phyloP scores from a whole-genome alignment of 2,797 vertebrate species.

The Sebastes cheni region DNA sequence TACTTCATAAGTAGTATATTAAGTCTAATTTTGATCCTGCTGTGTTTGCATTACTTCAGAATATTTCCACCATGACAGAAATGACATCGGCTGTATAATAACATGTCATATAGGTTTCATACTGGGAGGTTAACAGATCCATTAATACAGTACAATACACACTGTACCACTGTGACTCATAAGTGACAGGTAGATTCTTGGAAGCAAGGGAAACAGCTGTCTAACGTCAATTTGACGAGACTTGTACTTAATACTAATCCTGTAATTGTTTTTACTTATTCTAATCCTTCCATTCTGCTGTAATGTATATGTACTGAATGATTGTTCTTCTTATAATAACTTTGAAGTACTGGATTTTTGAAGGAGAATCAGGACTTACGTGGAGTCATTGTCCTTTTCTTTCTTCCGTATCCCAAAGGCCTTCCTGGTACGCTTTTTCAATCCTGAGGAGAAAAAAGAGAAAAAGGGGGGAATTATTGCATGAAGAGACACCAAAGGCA shows the following conservation, averaged over 20 bases:
- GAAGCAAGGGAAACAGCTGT: neutral
- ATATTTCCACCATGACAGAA: neutral
- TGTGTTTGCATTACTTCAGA: neutral
- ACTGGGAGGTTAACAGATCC: neutral
- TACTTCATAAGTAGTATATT: neutral
- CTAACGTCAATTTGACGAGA: neutral
- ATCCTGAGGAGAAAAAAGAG: conserved; percentile 80
- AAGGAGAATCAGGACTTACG: conserved; percentile 82
- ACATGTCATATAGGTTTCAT: neutral
- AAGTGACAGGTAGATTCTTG: neutral
- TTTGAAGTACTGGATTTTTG: neutral
- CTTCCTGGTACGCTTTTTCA: conserved; percentile 99
- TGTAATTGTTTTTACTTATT: conserved; percentile 1
- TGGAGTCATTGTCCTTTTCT: conserved; percentile 98
- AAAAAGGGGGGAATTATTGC: conserved; percentile 2
- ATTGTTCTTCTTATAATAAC: neutral
- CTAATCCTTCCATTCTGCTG: conserved; percentile 1
- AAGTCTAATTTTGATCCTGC: neutral
- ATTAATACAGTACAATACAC: neutral
- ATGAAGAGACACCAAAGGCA: neutral
- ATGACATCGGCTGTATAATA: neutral
- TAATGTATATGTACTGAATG: neutral
- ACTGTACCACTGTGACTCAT: neutral
- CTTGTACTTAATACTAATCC: neutral
- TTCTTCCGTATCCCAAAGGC: conserved; percentile 99